Evolutionary conservation across 2,113 vertebrate genomes (phyloP).

Genomic region (Peromyscus leucopus): DNA sequence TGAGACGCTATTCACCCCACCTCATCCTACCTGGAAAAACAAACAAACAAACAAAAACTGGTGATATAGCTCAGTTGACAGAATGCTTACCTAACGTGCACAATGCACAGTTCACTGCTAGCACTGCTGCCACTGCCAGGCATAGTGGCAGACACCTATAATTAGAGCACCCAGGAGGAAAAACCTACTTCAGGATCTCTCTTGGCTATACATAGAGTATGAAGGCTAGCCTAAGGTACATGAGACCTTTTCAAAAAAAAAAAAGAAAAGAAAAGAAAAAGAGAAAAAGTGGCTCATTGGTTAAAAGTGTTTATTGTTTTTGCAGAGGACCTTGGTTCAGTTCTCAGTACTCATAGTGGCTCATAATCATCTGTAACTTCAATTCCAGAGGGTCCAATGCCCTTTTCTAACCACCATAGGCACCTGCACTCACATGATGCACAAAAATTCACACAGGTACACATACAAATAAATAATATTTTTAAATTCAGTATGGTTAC

Average conservation of each 20-base stretch:
- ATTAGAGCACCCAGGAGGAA: background rate
- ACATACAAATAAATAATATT: background rate
- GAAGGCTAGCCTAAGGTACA: background rate
- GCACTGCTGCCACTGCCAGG: background rate
- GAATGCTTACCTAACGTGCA: too few relatives aligned
- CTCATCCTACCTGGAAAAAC: background rate
- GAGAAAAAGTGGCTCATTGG: background rate
- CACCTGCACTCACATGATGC: background rate
- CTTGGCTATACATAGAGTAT: background rate
- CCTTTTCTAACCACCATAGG: too few relatives aligned
- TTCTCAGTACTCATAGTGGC: too few relatives aligned
- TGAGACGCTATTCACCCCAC: background rate
- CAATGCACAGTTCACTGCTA: background rate
- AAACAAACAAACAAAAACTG: background rate
- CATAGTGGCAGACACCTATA: too few relatives aligned
- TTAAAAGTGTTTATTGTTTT: too few relatives aligned
- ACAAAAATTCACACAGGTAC: background rate
- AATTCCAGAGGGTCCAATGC: too few relatives aligned
- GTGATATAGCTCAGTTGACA: too few relatives aligned
- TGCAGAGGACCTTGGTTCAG: too few relatives aligned
- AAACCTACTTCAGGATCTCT: background rate
- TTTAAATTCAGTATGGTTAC: conserved; percentile 19
- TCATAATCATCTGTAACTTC: too few relatives aligned
- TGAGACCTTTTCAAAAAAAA: background rate
- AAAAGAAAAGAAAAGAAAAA: background rate